Evolutionary conservation across 2,888 invertebrate species (phyloP).

Genomic region (Allacma fusca): DNA sequence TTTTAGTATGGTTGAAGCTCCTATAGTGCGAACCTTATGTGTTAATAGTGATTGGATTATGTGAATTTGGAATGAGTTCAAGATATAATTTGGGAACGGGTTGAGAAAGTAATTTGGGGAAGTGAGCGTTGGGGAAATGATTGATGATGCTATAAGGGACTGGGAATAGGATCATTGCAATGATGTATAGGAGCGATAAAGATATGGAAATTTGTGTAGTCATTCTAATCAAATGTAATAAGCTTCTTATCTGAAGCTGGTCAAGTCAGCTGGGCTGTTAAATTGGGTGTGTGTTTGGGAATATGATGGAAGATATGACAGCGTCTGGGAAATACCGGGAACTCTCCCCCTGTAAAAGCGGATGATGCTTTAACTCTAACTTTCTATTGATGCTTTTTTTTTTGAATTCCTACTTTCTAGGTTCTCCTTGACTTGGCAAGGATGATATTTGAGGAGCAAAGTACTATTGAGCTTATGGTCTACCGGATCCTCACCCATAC

Average conservation of each 20-base stretch:
- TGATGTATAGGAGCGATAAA: neutral
- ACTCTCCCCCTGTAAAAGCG: neutral
- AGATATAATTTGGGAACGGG: neutral
- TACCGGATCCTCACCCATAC: conserved; percentile 92
- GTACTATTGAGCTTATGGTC: conserved; percentile 94
- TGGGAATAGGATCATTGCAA: neutral
- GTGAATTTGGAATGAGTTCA: too few relatives aligned
- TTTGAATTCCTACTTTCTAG: conserved; percentile 63
- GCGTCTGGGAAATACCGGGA: neutral
- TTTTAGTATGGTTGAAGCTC: too few relatives aligned
- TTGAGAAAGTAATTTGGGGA: neutral
- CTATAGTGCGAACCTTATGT: too few relatives aligned
- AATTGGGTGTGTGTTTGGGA: neutral
- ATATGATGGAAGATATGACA: neutral
- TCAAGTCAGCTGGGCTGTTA: neutral
- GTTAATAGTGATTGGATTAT: too few relatives aligned
- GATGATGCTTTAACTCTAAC: too few relatives aligned
- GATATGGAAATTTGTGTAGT: conserved; percentile 12
- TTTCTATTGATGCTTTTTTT: neutral
- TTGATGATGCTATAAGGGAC: neutral
- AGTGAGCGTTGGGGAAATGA: neutral
- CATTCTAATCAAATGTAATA: neutral
- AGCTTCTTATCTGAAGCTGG: neutral
- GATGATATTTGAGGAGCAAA: conserved; percentile 96
- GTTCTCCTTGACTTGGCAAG: conserved; percentile 91